These are phyloP conservation scores for Vanessa tameamea DNA, from an alignment of 1,140 invertebrate species.

Conservation along the genomic window DNA sequence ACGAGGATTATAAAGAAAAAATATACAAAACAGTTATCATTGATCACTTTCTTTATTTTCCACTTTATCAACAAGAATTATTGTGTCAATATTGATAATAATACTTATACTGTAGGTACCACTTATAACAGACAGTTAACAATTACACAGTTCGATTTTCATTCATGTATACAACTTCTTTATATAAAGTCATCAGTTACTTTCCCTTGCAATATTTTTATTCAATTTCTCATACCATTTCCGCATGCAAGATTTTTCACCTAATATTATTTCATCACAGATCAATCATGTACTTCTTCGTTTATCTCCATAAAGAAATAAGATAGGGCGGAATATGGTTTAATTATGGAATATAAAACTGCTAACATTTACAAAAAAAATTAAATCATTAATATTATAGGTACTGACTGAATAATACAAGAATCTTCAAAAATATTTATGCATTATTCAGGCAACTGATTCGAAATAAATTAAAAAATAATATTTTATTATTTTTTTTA, in stretches of 20 bases:
- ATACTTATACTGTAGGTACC: constrained; percentile 73
- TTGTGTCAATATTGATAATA: constrained; percentile 76
- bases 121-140: constrained; percentile 68
- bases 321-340: constrained; percentile 62
- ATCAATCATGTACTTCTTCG: constrained; percentile 76
- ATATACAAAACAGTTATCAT: constrained; percentile 37
- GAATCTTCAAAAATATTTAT: constrained; percentile 32
- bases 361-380: constrained; percentile 42
- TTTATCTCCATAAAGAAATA: constrained; percentile 63
- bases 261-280: constrained; percentile 77
- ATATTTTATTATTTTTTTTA: constrained; percentile 55
- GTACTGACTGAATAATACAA: constrained; percentile 30
- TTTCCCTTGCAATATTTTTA: constrained; percentile 52
- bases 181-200: constrained; percentile 61
- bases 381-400: constrained; percentile 29
- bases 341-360: constrained; percentile 52
- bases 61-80: constrained; percentile 75
- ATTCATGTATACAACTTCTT: constrained; percentile 55
- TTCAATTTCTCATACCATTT: constrained; percentile 50
- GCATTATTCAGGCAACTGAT: constrained; percentile 38
- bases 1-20: neutral
- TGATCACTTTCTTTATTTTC: constrained; percentile 76
- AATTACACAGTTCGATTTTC: constrained; percentile 55
- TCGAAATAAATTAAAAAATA: constrained; percentile 64
- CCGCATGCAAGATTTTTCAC: constrained; percentile 56